Conservation (phyloP, 1,140 invertebrate species). For the Drosophila dunni region DNA sequence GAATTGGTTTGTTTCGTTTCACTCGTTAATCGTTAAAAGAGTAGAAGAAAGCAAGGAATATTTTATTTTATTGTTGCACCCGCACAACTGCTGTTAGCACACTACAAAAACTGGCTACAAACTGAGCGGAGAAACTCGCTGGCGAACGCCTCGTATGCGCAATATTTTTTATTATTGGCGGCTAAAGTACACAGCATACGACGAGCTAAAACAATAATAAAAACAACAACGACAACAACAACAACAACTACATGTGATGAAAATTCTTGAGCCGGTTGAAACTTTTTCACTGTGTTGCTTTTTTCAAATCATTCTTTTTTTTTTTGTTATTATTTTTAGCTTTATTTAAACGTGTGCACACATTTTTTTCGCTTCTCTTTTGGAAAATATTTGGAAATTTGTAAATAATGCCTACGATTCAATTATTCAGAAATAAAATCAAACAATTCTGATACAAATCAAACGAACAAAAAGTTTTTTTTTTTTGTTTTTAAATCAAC, state of each 20-base stretch:
- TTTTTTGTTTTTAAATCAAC: not conserved
- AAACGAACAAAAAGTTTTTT: not conserved
- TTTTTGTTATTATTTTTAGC: slow-evolving; percentile 58
- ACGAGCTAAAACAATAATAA: slow-evolving; percentile 37
- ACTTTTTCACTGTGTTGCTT: slow-evolving; percentile 49
- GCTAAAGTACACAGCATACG: slow-evolving; percentile 73
- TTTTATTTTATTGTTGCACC: slow-evolving; percentile 41
- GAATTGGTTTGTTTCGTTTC: not conserved
- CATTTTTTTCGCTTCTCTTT: slow-evolving; percentile 46
- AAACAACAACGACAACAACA: slow-evolving; percentile 25
- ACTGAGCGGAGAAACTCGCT: slow-evolving; percentile 56
- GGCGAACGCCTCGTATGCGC: slow-evolving; percentile 62
- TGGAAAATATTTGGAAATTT: slow-evolving; percentile 52
- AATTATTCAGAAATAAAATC: slow-evolving; percentile 13
- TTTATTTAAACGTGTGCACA: slow-evolving; percentile 56
- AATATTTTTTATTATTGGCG: slow-evolving; percentile 65
- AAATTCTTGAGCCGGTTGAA: slow-evolving; percentile 56
- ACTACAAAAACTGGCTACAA: slow-evolving; percentile 68
- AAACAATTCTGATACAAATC: not conserved
- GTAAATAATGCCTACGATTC: slow-evolving; percentile 21
- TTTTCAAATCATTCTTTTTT: slow-evolving; percentile 10
- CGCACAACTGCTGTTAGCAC: too few relatives aligned
- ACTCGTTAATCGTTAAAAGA: slow-evolving; percentile 14
- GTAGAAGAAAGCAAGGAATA: slow-evolving; percentile 21
- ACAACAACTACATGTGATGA: slow-evolving; percentile 9